Evolutionary conservation across 2,888 invertebrate species (phyloP).

Genomic region (Lepidocyrtoides sp.): DNA sequence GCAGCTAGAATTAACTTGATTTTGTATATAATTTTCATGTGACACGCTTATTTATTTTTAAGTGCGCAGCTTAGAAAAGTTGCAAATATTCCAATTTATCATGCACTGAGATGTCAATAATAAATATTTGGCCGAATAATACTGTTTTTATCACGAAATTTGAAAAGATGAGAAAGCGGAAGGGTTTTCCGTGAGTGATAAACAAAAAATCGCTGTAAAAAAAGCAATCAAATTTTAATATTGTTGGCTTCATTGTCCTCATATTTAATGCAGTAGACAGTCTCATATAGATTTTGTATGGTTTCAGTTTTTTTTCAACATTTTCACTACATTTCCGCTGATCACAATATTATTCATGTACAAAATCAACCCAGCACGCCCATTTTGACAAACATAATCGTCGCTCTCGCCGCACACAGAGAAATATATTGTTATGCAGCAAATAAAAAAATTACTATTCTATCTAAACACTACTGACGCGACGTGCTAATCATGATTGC

Average conservation of each 20-base stretch:
- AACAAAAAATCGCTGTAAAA: not conserved
- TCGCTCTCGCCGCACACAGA: no score
- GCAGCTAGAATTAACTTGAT: not conserved
- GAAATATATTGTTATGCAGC: no score
- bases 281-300: not conserved
- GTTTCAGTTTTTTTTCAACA: constrained; percentile 10
- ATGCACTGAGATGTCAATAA: no score
- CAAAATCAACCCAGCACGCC: no score
- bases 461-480: no score
- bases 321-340: not conserved
- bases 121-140: no score
- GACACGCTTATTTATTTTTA: not conserved
- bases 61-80: no score
- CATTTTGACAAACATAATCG: not conserved
- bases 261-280: not conserved
- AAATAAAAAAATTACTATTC: no score
- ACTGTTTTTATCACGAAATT: no score
- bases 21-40: not conserved
- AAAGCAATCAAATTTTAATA: not conserved
- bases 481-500: no score
- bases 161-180: no score
- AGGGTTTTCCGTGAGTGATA: not conserved
- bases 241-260: not conserved
- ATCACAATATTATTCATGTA: not conserved
- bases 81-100: no score